A percentile compares a stretch with the other conserved stretches of the same genome.
These are phyloP conservation scores for Orthosia gothica DNA, from an alignment of 2,888 invertebrate species.

Conservation along the genomic window DNA sequence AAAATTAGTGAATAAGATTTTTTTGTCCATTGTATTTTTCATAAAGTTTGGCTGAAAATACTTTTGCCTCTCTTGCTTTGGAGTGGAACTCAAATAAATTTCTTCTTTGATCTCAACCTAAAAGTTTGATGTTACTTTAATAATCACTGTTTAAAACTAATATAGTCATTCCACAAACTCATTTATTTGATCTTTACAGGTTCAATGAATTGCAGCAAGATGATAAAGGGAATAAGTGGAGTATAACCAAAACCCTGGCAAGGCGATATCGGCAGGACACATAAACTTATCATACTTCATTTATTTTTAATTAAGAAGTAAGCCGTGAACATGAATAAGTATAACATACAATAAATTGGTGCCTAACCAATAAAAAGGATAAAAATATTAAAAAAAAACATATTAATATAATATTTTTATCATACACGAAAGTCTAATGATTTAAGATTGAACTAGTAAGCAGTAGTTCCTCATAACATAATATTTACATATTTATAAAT, in stretches of 20 bases:
- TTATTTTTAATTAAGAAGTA: neutral
- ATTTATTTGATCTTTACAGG: constrained; percentile 2
- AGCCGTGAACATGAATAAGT: neutral
- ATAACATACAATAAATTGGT: neutral
- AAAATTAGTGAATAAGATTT: too few relatives aligned
- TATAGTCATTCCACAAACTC: neutral
- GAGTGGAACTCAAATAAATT: neutral
- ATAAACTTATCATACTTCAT: neutral
- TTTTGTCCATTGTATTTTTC: neutral
- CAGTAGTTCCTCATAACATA: neutral
- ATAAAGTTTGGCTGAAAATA: neutral
- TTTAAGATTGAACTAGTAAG: neutral
- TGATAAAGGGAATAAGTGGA: neutral
- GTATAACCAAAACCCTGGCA: too few relatives aligned
- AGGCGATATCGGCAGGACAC: neutral
- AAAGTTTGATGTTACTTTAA: too few relatives aligned
- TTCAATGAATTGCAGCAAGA: neutral
- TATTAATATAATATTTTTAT: neutral
- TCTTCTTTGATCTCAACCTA: neutral
- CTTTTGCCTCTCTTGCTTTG: neutral
- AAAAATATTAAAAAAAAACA: neutral
- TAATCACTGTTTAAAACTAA: neutral
- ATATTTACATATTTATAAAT: neutral
- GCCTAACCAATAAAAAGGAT: neutral
- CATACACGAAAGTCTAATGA: neutral